These are phyloP conservation scores for Tursiops truncatus DNA, from an alignment of 2,113 vertebrate genomes.

Conservation along the genomic window DNA sequence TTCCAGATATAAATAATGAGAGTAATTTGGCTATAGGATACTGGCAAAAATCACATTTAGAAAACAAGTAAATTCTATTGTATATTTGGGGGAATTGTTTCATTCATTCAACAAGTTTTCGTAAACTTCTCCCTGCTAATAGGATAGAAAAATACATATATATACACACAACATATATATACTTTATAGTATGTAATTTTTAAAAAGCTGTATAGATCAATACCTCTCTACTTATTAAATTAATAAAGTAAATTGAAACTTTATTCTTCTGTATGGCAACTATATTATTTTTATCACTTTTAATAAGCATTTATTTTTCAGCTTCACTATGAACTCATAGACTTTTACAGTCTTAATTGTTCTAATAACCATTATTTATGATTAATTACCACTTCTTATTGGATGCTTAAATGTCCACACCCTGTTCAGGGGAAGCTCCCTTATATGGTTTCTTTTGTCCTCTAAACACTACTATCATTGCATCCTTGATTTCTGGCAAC, in stretches of 20 bases:
- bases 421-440: background rate
- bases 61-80: background rate
- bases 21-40: background rate
- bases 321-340: background rate
- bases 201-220: background rate
- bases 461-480: background rate
- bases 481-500: background rate
- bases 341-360: background rate
- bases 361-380: background rate
- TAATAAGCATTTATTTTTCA: background rate
- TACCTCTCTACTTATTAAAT: conserved; percentile 20
- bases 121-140: background rate
- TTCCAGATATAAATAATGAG: background rate
- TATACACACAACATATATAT: background rate
- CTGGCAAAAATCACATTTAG: background rate
- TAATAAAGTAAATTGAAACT: background rate
- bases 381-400: background rate
- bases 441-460: background rate
- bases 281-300: background rate
- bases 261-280: background rate
- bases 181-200: background rate
- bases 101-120: background rate
- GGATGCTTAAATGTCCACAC: background rate
- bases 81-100: conserved; percentile 19
- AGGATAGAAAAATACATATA: background rate